These are phyloP conservation scores for Catharus minimus DNA, from an alignment of 2,113 vertebrate genomes.

Conservation along the genomic window DNA sequence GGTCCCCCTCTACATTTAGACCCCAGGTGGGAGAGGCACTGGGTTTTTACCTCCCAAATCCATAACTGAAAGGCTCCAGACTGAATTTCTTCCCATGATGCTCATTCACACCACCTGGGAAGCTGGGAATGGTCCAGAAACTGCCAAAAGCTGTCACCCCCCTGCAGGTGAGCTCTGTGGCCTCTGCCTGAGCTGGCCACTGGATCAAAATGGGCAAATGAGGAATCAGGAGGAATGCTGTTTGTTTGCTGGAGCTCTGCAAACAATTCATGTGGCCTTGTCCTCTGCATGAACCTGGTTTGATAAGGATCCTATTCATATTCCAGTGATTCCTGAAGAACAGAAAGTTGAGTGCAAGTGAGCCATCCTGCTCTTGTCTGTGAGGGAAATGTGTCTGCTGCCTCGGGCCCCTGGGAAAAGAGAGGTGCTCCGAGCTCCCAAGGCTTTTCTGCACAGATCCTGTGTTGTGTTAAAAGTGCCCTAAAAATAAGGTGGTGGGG, in stretches of 20 bases:
- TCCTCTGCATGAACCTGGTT: constrained; percentile 20
- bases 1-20: background rate
- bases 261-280: background rate
- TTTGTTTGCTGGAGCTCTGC: constrained; percentile 4
- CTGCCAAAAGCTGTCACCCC: background rate
- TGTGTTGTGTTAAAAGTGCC: background rate
- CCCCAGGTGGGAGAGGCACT: too few species aligned
- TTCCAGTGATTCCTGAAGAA: background rate
- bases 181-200: background rate
- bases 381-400: accelerated
- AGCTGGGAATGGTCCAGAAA: background rate
- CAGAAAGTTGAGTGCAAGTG: background rate
- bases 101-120: background rate
- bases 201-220: background rate
- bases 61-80: background rate
- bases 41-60: background rate
- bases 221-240: background rate
- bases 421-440: background rate
- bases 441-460: background rate
- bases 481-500: background rate
- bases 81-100: background rate
- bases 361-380: background rate
- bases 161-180: background rate
- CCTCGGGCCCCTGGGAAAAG: background rate
- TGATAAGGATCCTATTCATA: constrained; percentile 38